These are phyloP conservation scores for Drosophila erecta DNA, from an alignment of 1,140 invertebrate genomes.

Conservation along the genomic window DNA sequence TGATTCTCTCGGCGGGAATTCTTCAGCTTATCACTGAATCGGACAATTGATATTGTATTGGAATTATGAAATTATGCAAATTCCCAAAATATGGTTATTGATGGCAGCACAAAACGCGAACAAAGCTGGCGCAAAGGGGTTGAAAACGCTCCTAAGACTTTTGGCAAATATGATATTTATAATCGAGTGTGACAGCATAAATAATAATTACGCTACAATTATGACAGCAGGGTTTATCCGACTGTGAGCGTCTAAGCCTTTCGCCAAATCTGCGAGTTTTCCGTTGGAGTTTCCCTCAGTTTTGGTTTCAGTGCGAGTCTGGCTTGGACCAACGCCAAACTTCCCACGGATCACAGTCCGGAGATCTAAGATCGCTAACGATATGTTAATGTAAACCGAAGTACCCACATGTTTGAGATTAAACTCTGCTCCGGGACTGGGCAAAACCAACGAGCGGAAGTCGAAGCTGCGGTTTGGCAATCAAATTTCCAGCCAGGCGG, in stretches of 20 bases:
- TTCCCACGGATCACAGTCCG: constrained; percentile 74
- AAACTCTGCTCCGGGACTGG: constrained; percentile 35
- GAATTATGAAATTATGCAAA: constrained; percentile 83
- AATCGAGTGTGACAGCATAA: constrained; percentile 73
- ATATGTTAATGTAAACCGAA: constrained; percentile 65
- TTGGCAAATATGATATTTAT: constrained; percentile 71
- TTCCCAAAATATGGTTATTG: constrained; percentile 54
- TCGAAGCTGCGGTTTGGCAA: constrained; percentile 52
- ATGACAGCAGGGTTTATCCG: constrained; percentile 50
- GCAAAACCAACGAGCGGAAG: constrained; percentile 76
- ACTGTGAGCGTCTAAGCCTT: constrained; percentile 16
- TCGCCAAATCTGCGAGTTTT: constrained; percentile 42
- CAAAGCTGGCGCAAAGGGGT: constrained; percentile 48
- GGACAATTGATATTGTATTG: constrained; percentile 63
- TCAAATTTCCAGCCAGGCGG: constrained; percentile 42
- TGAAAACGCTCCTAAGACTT: constrained; percentile 53
- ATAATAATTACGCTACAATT: constrained; percentile 80
- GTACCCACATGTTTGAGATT: constrained; percentile 78
- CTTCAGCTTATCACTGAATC: constrained; percentile 46
- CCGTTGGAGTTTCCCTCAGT: constrained; percentile 66
- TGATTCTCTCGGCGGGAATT: constrained; percentile 46
- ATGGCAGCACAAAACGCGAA: constrained; percentile 20
- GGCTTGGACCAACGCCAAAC: constrained; percentile 51
- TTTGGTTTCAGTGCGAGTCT: constrained; percentile 4
- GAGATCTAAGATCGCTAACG: constrained; percentile 55